Conservation (phyloP, 2,888 invertebrate genomes). For the Tipula lateralis region DNA sequence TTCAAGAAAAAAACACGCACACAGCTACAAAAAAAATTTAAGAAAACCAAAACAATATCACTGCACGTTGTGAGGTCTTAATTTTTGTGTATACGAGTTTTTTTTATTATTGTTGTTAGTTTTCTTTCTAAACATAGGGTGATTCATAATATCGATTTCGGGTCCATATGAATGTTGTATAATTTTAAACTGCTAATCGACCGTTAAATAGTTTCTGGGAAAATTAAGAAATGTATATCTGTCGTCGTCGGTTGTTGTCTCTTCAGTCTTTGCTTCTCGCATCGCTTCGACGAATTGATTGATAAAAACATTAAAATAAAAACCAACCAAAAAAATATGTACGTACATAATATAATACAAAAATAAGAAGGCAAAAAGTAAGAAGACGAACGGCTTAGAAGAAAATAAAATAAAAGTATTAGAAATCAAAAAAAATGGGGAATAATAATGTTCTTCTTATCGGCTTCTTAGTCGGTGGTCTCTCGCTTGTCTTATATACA, state of each 20-base stretch:
- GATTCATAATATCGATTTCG: background rate
- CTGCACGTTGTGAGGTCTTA: conserved; percentile 27
- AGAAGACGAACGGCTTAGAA: conserved; percentile 4
- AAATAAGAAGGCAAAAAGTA: background rate
- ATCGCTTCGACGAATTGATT: background rate
- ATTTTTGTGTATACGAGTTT: conserved; percentile 20
- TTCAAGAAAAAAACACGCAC: background rate
- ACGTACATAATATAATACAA: background rate
- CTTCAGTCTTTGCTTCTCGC: background rate
- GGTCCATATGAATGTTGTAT: background rate
- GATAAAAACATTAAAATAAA: conserved; percentile 7
- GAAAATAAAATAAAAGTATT: background rate
- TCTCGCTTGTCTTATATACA: background rate
- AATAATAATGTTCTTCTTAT: background rate
- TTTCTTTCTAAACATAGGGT: conserved; percentile 12
- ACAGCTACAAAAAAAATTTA: background rate
- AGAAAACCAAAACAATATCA: conserved; percentile 11
- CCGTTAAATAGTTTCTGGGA: conserved; percentile 24
- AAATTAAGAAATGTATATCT: background rate
- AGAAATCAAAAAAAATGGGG: background rate
- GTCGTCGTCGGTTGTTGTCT: background rate
- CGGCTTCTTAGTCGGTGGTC: background rate
- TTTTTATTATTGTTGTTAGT: conserved; percentile 21
- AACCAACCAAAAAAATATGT: background rate
- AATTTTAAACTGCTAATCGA: background rate